Evolutionary conservation across 2,113 vertebrate genomes (phyloP).

Genomic region (Scophthalmus maximus): DNA sequence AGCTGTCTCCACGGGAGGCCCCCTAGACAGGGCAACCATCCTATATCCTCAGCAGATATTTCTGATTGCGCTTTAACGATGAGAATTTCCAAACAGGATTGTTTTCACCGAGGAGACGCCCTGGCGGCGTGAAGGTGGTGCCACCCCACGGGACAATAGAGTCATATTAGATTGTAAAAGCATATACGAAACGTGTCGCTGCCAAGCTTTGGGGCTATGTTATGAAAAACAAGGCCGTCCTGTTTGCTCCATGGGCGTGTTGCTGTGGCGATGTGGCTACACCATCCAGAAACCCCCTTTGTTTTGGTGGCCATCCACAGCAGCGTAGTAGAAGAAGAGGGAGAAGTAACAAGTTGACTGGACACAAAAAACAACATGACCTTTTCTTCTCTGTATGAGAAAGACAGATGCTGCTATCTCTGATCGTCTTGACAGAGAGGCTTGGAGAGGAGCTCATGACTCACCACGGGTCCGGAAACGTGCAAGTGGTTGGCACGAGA

Average conservation of each 20-base stretch:
- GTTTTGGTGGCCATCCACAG: slow-evolving; percentile 4
- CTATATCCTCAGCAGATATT: slow-evolving; percentile 52
- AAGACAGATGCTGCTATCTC: slow-evolving; percentile 49
- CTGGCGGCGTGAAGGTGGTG: slow-evolving; percentile 42
- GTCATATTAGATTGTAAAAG: slow-evolving; percentile 29
- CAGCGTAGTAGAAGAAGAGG: not conserved
- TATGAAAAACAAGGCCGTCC: not conserved
- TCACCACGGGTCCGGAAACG: slow-evolving; percentile 11
- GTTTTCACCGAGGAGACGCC: slow-evolving; percentile 15
- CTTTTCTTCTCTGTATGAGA: slow-evolving; percentile 55
- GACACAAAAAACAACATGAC: slow-evolving; percentile 64
- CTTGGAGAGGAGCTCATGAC: not conserved
- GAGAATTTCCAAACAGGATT: slow-evolving; percentile 50
- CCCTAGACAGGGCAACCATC: slow-evolving; percentile 40
- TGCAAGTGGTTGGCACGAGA: not conserved
- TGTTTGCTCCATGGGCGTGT: too few species aligned
- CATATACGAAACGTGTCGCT: slow-evolving; percentile 18
- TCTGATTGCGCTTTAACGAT: slow-evolving; percentile 65
- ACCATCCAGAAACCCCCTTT: not conserved
- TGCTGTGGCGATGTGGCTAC: slow-evolving; percentile 1
- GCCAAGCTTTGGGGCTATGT: too few species aligned
- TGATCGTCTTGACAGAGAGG: slow-evolving; percentile 45
- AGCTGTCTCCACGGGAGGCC: slow-evolving; percentile 62
- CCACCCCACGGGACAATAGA: slow-evolving; percentile 54
- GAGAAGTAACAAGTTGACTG: slow-evolving; percentile 44